Percentiles rank a stretch among this genome's conserved stretches.
Conservation (phyloP, 2,797 vertebrate genomes). For the Aratinga solstitialis region DNA sequence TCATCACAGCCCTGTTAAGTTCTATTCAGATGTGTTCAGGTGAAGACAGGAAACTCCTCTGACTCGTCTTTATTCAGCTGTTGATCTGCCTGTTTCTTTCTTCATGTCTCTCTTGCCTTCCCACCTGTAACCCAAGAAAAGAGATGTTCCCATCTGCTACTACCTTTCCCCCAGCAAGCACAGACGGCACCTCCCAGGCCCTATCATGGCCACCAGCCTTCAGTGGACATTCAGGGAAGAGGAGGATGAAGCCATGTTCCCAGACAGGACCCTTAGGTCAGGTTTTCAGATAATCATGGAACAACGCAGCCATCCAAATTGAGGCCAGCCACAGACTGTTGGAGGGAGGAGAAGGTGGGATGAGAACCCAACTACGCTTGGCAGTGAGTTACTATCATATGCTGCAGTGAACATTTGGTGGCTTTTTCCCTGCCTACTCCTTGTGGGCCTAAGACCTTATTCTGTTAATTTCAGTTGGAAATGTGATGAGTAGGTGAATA, state of each 20-base stretch:
- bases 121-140: background rate
- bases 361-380: background rate
- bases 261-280: background rate
- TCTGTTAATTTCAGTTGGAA: slow-evolving; percentile 46
- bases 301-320: background rate
- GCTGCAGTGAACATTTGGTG: slow-evolving; percentile 42
- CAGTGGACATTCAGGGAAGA: background rate
- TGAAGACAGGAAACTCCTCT: background rate
- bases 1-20: rapidly evolving
- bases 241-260: background rate
- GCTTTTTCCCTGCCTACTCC: slow-evolving; percentile 60
- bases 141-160: background rate
- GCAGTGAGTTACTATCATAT: slow-evolving; percentile 53
- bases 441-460: background rate
- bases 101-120: background rate
- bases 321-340: background rate
- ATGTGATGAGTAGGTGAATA: slow-evolving; percentile 56
- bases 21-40: background rate
- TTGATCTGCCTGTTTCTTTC: background rate
- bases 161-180: background rate
- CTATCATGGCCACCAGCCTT: background rate
- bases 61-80: background rate
- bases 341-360: slow-evolving; percentile 4
- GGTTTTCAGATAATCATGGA: background rate
- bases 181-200: background rate